Base-by-base conservation (phyloP, 2,888 invertebrate genomes). In the Leucophenga montana region DNA sequence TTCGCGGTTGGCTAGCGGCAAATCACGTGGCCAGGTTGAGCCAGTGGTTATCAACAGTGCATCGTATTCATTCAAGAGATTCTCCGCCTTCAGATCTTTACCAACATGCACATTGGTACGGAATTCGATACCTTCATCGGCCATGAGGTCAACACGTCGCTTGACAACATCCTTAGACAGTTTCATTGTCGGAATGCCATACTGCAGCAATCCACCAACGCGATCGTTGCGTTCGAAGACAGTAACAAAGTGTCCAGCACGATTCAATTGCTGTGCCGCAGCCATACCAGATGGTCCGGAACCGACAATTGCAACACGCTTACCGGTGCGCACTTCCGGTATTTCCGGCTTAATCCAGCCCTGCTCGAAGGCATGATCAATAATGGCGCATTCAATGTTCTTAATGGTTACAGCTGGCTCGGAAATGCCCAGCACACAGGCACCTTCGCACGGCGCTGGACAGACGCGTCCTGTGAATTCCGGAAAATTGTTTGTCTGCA, bases 401-500 rank as follows among this genome's bases (percentile, higher is more conserved):
- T 99, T 99, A 88, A 99, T 99, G 73, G 99, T 99, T 27, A 99
- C 99, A 13, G 99, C 92, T 3, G 98, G 97, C 83, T 97, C 96
- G 20, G 96, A 97, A 86, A 99, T 99, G 70, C 93, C 98, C 75
- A 99, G 90, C 70, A 98, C 98, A 89, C 99, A 99, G 3, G 99
- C 97, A 64, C 97, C 99, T 90, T 99, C 99, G 89, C 99, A 99
- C 9, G 99, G 99, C 11, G 99, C 99, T 1, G 98, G 96, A 78
- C 96, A 96, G 18, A 96, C 96, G 80, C 99, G 92, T 0, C 97
- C 97, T 33, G 97, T 97, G 88, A 97, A 97, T 89, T 97, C 97
- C n/a, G 99, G 99, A 90, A 99, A 99, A 89, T 99, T 99, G 87
- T 99, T 99, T 0, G 99, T 99, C 90, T 99, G 99, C 78, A 97